Percentiles rank a stretch among this genome's conserved stretches.
Conservation (phyloP, 2,888 invertebrate genomes). For the Oasisia sp. region DNA sequence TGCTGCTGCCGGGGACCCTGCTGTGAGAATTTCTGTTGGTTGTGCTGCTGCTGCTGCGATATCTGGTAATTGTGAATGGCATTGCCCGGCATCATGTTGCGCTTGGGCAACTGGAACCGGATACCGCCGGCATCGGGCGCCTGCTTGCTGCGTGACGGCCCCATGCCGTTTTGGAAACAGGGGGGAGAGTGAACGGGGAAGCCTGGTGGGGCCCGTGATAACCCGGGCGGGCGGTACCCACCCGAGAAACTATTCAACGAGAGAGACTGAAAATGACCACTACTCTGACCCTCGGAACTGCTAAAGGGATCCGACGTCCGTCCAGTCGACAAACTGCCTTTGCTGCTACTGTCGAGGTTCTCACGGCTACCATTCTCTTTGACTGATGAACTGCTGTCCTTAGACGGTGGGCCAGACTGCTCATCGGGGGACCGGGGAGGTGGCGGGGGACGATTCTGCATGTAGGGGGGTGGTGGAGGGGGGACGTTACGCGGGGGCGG, state of each 20-base stretch:
- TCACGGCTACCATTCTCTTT: not conserved
- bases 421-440: not conserved
- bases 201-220: not conserved
- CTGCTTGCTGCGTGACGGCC: conserved; percentile 24
- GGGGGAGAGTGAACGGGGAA: not conserved
- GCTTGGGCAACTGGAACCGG: conserved; percentile 65
- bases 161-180: not conserved
- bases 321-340: not conserved
- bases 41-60: not conserved
- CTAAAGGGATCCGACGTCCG: not conserved
- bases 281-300: not conserved
- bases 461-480: conserved; percentile 33
- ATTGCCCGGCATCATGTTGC: conserved; percentile 67
- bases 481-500: conserved; percentile 20
- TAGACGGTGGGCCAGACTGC: not conserved
- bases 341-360: not conserved
- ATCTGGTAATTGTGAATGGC: conserved; percentile 31
- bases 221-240: not conserved
- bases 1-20: not conserved
- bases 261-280: not conserved
- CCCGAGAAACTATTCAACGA: not conserved
- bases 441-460: conserved; percentile 10
- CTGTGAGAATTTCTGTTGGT: not conserved
- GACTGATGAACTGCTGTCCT: not conserved
- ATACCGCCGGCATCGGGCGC: conserved; percentile 59